phyloP scores from a whole-genome alignment of 2,888 invertebrate species.

The Lymantria monacha region DNA sequence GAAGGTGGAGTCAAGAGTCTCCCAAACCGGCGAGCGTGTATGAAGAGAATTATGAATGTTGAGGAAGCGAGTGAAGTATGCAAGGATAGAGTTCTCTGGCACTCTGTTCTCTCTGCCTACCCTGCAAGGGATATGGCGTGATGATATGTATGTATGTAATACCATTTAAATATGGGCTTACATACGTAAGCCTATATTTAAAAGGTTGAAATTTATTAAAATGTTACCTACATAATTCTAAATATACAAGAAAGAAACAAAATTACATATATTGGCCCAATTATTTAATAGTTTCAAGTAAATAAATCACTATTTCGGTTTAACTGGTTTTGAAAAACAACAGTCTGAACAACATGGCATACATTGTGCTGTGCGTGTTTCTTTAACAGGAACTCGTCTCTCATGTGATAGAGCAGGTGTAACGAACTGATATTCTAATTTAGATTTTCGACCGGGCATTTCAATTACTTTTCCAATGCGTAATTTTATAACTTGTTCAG shows the following conservation, averaged over 20 bases:
- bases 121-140: no score
- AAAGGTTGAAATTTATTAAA: no score
- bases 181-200: background rate
- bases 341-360: constrained; percentile 45
- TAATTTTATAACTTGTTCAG: constrained; percentile 66
- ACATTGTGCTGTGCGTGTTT: constrained; percentile 67
- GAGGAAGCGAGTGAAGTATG: no score
- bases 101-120: no score
- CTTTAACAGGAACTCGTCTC: constrained; percentile 53
- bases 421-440: constrained; percentile 70
- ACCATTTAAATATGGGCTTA: no score
- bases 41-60: no score
- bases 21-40: no score
- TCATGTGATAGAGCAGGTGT: constrained; percentile 53
- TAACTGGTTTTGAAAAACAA: constrained; percentile 31
- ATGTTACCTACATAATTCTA: no score
- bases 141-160: no score
- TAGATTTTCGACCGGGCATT: constrained; percentile 66
- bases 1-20: no score
- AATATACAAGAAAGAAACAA: constrained; percentile 10
- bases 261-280: constrained; percentile 8
- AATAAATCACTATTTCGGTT: background rate
- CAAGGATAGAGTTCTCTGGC: no score
- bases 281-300: constrained; percentile 21
- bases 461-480: constrained; percentile 65